phyloP scores from a whole-genome alignment of 1,140 invertebrate genomes.

The Aphelinus atriplicis region DNA sequence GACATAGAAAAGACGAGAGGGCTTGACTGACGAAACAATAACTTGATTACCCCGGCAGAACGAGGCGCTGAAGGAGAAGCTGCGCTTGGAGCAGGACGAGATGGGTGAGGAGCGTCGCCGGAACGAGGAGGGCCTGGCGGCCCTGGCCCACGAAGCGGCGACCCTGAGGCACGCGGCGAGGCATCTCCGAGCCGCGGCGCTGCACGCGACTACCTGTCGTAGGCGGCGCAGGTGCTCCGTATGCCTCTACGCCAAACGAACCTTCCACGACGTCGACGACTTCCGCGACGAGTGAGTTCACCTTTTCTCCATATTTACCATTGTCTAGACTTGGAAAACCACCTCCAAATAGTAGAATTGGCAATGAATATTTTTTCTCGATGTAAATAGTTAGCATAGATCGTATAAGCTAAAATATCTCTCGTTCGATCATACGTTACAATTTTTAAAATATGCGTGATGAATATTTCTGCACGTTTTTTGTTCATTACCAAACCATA shows the following conservation, averaged over 20 bases:
- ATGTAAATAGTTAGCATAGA: too few species aligned
- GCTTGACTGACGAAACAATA: neutral
- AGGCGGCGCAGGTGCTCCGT: slow-evolving; percentile 70
- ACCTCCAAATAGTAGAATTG: too few species aligned
- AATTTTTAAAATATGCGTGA: too few species aligned
- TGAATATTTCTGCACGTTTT: too few species aligned
- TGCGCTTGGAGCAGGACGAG: slow-evolving; percentile 65
- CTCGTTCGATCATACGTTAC: too few species aligned
- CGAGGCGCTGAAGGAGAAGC: slow-evolving; percentile 65
- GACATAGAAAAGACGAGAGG: neutral
- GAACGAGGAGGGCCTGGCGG: slow-evolving; percentile 60
- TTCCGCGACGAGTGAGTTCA: slow-evolving; percentile 65
- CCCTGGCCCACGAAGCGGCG: slow-evolving; percentile 55
- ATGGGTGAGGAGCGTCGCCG: slow-evolving; percentile 57
- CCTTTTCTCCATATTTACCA: too few species aligned
- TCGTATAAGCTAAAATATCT: too few species aligned
- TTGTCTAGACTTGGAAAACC: too few species aligned
- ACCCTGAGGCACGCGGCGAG: slow-evolving; percentile 58
- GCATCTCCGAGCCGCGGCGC: slow-evolving; percentile 58
- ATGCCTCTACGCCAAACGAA: slow-evolving; percentile 70
- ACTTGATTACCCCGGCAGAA: slow-evolving; percentile 56
- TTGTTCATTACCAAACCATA: too few species aligned
- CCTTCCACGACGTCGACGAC: slow-evolving; percentile 68
- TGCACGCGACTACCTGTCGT: slow-evolving; percentile 61
- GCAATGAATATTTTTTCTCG: too few species aligned